A percentile compares a stretch with the other conserved stretches of the same genome.
Evolutionary conservation across 2,113 vertebrate species (phyloP).

Genomic region (Actenoides hombroni): DNA sequence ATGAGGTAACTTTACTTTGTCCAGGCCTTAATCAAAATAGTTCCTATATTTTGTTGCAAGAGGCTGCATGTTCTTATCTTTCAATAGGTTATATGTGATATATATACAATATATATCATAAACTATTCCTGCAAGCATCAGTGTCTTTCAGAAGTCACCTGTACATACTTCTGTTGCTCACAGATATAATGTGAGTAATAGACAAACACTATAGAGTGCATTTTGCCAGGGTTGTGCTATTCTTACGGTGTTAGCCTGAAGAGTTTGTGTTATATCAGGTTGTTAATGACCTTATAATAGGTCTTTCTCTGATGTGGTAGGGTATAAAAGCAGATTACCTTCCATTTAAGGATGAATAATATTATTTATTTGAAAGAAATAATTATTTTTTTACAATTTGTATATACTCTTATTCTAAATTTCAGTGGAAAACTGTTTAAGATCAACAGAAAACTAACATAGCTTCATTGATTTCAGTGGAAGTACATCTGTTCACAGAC

Average conservation of each 20-base stretch:
- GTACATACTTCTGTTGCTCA: not conserved
- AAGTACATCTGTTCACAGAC: not conserved
- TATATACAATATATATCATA: not conserved
- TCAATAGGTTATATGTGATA: not conserved
- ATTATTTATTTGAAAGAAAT: not conserved
- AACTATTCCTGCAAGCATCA: not conserved
- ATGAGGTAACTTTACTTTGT: conserved; percentile 71
- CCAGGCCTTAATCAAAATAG: conserved; percentile 62
- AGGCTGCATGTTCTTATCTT: not conserved
- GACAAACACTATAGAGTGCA: conserved; percentile 38
- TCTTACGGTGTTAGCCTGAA: not conserved
- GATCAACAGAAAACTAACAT: not conserved
- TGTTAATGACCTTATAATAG: conserved; percentile 2
- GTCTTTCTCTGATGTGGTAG: not conserved
- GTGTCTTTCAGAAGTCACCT: conserved; percentile 16
- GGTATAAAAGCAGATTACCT: not conserved
- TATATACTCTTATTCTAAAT: not conserved
- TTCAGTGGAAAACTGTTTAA: not conserved
- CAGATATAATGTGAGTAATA: not conserved
- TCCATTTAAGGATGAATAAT: not conserved
- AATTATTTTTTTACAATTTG: not conserved
- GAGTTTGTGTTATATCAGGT: conserved; percentile 26
- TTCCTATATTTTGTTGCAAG: conserved; percentile 2
- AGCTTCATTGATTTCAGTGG: not conserved
- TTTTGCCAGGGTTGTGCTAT: conserved; percentile 34